Evolutionary conservation across 2,113 vertebrate species (phyloP).

Genomic region (Centropus unirufus): DNA sequence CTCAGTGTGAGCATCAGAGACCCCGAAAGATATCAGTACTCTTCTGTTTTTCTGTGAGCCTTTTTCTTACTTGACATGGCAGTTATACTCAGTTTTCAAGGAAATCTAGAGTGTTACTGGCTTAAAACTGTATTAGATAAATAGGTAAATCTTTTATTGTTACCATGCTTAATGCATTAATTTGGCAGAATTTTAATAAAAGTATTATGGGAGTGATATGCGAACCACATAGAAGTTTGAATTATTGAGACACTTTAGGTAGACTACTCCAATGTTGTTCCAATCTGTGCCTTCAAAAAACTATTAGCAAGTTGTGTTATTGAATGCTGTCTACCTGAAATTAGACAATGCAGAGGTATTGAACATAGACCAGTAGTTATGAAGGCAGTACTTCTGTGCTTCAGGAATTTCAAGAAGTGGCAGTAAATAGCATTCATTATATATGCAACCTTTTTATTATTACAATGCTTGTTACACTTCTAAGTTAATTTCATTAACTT

Average conservation of each 20-base stretch:
- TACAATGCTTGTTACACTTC: background rate
- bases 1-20: background rate
- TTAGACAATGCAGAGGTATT: background rate
- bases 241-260: background rate
- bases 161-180: background rate
- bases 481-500: background rate
- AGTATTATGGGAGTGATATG: background rate
- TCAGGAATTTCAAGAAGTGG: background rate
- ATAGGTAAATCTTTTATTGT: background rate
- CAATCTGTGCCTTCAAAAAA: background rate
- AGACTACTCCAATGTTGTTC: background rate
- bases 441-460: background rate
- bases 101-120: background rate
- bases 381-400: background rate
- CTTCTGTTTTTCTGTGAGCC: background rate
- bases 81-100: background rate
- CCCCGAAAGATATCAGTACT: background rate
- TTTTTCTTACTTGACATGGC: background rate
- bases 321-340: background rate
- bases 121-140: background rate
- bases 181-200: background rate
- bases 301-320: background rate
- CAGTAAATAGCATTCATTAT: background rate
- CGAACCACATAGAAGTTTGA: background rate
- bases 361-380: background rate